phyloP scores from a whole-genome alignment of 1,140 invertebrate genomes.

The Belonocnema kinseyi region DNA sequence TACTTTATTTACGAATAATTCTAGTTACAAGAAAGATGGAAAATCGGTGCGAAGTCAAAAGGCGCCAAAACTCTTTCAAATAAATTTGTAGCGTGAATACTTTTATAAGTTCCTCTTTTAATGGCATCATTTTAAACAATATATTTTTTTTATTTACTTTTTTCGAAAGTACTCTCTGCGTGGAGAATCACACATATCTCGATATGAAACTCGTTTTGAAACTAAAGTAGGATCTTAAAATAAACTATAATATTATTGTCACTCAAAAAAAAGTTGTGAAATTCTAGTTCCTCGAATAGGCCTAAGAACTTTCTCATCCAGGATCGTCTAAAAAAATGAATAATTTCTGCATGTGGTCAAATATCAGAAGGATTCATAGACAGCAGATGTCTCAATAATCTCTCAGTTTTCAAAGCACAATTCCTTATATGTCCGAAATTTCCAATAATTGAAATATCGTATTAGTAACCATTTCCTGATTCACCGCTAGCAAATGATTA shows the following conservation, averaged over 20 bases:
- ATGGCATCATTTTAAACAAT: too few species aligned
- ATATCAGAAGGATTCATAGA: slow-evolving; percentile 87
- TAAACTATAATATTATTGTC: background rate
- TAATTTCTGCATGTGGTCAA: slow-evolving; percentile 88
- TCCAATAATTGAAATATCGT: slow-evolving; percentile 77
- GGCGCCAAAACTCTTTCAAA: too few species aligned
- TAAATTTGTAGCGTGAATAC: too few species aligned
- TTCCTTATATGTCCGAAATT: slow-evolving; percentile 83
- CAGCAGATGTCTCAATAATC: slow-evolving; percentile 86
- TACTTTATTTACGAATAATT: too few species aligned
- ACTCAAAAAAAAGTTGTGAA: background rate
- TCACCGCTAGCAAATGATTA: slow-evolving; percentile 61
- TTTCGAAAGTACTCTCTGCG: too few species aligned
- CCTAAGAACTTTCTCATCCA: slow-evolving; percentile 86
- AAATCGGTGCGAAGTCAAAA: too few species aligned
- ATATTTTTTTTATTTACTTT: too few species aligned
- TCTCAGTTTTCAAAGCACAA: slow-evolving; percentile 85
- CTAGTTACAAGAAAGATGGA: too few species aligned
- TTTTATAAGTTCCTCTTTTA: too few species aligned
- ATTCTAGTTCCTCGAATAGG: slow-evolving; percentile 83
- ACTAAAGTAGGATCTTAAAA: too few species aligned
- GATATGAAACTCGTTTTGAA: too few species aligned
- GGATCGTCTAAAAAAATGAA: slow-evolving; percentile 80
- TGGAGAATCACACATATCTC: too few species aligned
- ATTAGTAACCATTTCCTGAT: slow-evolving; percentile 71